Evolutionary conservation across 2,888 invertebrate species (phyloP).

Genomic region (Epiblema foenella): DNA sequence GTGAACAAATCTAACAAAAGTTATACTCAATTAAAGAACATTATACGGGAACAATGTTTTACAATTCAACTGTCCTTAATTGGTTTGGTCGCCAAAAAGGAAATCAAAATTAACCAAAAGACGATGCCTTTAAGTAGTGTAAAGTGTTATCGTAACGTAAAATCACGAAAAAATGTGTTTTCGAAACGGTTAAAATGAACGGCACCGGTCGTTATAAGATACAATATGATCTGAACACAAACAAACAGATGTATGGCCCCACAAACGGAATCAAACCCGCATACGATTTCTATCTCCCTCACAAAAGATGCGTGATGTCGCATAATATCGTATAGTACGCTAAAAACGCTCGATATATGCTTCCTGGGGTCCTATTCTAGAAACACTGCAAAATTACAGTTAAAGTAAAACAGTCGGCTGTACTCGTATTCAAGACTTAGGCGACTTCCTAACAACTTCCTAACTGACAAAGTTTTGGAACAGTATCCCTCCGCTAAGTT

Average conservation of each 20-base stretch:
- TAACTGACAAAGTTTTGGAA: no score
- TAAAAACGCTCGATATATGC: slow-evolving; percentile 56
- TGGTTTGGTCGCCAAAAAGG: no score
- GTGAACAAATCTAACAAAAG: no score
- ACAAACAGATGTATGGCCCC: slow-evolving; percentile 16
- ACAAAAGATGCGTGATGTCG: slow-evolving; percentile 68
- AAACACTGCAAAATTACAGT: slow-evolving; percentile 43
- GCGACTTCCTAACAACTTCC: no score
- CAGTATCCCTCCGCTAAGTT: no score
- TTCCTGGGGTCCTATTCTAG: slow-evolving; percentile 55
- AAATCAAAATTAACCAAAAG: no score
- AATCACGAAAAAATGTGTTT: neutral
- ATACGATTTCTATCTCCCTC: slow-evolving; percentile 71
- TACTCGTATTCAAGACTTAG: no score
- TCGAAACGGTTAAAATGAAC: neutral
- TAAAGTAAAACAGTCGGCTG: neutral
- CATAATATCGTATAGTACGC: slow-evolving; percentile 61
- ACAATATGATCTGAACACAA: slow-evolving; percentile 5
- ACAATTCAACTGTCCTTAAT: no score
- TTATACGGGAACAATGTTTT: no score
- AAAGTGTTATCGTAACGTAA: no score
- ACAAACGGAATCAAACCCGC: slow-evolving; percentile 70
- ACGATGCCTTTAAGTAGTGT: no score
- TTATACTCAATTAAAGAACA: no score
- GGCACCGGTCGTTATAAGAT: neutral